Base-by-base conservation (phyloP, 2,888 invertebrate species). In the Leptopilina drosophilae region DNA sequence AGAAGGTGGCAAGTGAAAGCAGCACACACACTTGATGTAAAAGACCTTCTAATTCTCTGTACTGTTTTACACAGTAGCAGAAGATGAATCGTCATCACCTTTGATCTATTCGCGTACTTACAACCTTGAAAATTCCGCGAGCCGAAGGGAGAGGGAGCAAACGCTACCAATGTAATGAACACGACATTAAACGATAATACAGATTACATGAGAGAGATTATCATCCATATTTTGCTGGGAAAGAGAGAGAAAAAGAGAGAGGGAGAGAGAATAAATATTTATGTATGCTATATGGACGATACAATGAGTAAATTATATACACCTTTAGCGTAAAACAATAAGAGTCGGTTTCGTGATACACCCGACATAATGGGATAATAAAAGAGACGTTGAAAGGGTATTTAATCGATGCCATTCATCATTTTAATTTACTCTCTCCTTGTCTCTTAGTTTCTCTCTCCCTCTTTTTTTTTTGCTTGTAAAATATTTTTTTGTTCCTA, bases 21-120 rank as follows among this genome's bases (percentile, higher is more conserved):
- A 26, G 14, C 12, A 9, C 46, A 46, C 12, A 9, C 46, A 46
- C 46, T 46, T 46, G 46, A 9, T 46, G 46, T 9, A 26, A 53
- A 69, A 69, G 53, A 53, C 33, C 33, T 33, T 33, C 33, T 33
- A 33, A 33, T 33, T 33, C 33, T 33, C 33, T 33, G 33, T 33
- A 33, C 33, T 33, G 33, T 33, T 33, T 33, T 33, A 33, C 33
- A 33, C 69, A 69, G 53, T 69, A 56, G 69, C 33, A 46, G 9
- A 69, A 69, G 69, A 69, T 69, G 53, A 69, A 69, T 69, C 53
- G n/a, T 56, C 53, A 69, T 69, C 69, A 56, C 26, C n/a, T 53
- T 69, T 69, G 53, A 69, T 69, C 33, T 56, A 8, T 14, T 14
- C 5, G 8, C 53, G 46, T 11, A 46, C 8, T 9, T 46, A 56